Conservation (phyloP, 2,888 invertebrate species). For the Autographa pulchrina region DNA sequence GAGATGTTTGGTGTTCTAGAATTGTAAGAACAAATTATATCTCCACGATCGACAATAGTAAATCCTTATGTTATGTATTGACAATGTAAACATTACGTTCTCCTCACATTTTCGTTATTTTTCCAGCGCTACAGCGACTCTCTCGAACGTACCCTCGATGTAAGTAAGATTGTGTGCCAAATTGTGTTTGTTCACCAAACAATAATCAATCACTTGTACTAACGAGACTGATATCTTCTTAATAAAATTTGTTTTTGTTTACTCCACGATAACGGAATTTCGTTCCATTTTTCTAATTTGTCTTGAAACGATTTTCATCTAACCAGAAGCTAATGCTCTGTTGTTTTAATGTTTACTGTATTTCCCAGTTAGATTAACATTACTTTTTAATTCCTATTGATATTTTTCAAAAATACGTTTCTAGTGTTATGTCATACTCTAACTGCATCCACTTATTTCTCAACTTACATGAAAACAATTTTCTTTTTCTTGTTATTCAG, state of each 20-base stretch:
- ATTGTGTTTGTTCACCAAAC: constrained; percentile 78
- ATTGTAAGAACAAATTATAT: not conserved
- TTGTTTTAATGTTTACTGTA: not conserved
- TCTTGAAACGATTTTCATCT: constrained; percentile 19
- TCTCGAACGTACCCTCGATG: constrained; percentile 75
- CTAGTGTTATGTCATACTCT: not conserved
- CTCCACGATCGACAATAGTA: not conserved
- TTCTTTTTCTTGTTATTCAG: no score
- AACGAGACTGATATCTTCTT: constrained; percentile 61
- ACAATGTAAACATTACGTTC: not conserved
- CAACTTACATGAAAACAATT: no score
- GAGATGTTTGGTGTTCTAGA: not conserved
- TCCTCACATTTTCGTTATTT: constrained; percentile 39
- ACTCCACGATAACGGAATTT: constrained; percentile 36
- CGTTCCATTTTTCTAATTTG: constrained; percentile 45
- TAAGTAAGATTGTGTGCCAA: constrained; percentile 81
- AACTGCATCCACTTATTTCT: no score
- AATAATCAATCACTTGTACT: constrained; percentile 78
- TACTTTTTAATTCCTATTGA: not conserved
- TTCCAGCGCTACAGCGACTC: constrained; percentile 63
- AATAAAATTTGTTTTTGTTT: constrained; percentile 64
- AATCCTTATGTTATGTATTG: constrained; percentile 21
- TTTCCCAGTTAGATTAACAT: not conserved
- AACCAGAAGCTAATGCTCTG: not conserved
- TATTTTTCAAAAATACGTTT: not conserved